Evolutionary conservation across 1,140 invertebrate species (phyloP).

Genomic region (Eriocheir sinensis): DNA sequence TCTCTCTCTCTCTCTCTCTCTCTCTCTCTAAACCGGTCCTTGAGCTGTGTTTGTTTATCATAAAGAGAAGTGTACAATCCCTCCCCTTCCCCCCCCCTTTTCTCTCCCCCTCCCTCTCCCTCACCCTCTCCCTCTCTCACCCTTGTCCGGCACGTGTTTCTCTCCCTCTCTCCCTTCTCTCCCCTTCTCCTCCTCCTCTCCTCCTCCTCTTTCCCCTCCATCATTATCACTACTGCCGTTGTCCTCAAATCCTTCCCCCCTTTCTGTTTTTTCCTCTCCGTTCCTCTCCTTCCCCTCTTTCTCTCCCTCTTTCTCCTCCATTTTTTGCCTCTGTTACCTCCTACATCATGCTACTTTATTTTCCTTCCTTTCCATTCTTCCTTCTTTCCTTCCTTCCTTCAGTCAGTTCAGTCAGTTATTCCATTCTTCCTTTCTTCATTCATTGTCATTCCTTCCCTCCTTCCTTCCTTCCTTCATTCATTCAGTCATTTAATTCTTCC

Average conservation of each 20-base stretch:
- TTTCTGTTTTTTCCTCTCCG: background rate
- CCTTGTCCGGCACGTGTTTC: background rate
- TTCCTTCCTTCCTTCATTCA: too few relatives aligned
- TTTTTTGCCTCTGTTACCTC: too few relatives aligned
- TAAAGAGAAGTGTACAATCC: background rate
- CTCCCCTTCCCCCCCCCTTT: background rate
- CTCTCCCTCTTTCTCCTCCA: background rate
- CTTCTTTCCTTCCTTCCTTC: too few relatives aligned
- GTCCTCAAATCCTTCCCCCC: background rate
- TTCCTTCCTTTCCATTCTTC: too few relatives aligned
- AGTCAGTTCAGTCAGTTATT: too few relatives aligned
- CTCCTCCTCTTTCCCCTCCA: too few relatives aligned
- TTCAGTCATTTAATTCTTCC: too few relatives aligned
- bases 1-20: slow-evolving; percentile 2
- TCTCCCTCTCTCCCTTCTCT: background rate
- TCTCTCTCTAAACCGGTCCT: background rate
- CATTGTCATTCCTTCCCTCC: too few relatives aligned
- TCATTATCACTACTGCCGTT: background rate
- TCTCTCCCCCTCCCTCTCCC: background rate
- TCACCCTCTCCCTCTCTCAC: background rate
- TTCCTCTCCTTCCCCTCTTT: background rate
- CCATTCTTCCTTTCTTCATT: too few relatives aligned
- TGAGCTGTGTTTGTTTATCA: background rate
- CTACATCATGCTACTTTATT: too few relatives aligned
- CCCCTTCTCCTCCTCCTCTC: background rate